These are phyloP conservation scores for Clytia hemisphaerica DNA, from an alignment of 30 jellyfish, hydroid and myxozoan species.

Conservation along the genomic window DNA sequence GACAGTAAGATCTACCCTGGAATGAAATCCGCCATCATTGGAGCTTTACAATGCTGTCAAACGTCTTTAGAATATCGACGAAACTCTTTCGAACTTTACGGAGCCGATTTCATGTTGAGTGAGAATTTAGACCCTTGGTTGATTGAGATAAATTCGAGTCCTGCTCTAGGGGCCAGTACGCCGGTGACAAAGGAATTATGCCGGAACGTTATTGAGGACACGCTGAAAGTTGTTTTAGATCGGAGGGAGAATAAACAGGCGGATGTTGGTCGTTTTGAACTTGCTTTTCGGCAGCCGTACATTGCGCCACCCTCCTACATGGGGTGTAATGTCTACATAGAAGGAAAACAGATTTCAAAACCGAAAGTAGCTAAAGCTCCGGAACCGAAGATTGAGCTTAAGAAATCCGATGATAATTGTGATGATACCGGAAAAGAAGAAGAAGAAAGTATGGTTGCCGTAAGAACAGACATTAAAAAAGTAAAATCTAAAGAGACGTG, in stretches of 20 bases:
- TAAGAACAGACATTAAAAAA: no score
- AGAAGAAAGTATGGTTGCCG: no score
- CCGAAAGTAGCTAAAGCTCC: no score
- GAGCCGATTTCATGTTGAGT: slow-evolving; percentile 92
- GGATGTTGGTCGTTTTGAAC: slow-evolving; percentile 84
- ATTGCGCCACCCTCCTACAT: slow-evolving; percentile 69
- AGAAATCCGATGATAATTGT: no score
- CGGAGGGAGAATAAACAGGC: slow-evolving; percentile 68
- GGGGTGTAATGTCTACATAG: slow-evolving; percentile 67
- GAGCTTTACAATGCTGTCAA: slow-evolving; percentile 67
- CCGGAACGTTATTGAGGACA: slow-evolving; percentile 79
- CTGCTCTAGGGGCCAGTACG: slow-evolving; percentile 93
- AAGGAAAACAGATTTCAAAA: no score
- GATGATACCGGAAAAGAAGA: no score
- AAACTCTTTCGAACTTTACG: slow-evolving; percentile 88
- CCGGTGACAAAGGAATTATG: slow-evolving; percentile 75
- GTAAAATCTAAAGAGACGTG: no score
- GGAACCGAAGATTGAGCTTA: no score
- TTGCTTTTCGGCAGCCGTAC: slow-evolving; percentile 73
- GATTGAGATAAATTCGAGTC: slow-evolving; percentile 91
- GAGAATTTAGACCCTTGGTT: slow-evolving; percentile 77
- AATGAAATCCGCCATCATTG: slow-evolving; percentile 61
- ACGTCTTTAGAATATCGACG: slow-evolving; percentile 77
- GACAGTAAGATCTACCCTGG: slow-evolving; percentile 73
- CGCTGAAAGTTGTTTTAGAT: slow-evolving; percentile 79